Conservation (phyloP, 2,113 vertebrate species). For the Ceratotherium simum region DNA sequence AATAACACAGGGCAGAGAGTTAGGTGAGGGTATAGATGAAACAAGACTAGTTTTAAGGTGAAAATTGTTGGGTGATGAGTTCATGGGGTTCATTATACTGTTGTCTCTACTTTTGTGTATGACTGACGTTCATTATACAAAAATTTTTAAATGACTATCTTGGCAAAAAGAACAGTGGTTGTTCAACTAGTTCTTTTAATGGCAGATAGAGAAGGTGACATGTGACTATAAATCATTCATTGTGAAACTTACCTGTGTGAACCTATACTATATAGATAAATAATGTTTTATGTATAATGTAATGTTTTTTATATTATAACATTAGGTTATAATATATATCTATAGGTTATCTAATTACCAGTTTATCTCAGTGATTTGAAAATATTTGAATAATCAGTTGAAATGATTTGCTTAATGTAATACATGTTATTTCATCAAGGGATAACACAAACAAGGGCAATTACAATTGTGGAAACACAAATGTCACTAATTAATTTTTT, state of each 20-base stretch:
- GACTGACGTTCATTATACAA: background rate
- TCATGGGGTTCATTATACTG: background rate
- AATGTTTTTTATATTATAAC: background rate
- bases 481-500: background rate
- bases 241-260: conserved; percentile 18
- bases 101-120: background rate
- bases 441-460: background rate
- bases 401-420: conserved; percentile 30
- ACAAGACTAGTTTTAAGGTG: background rate
- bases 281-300: background rate
- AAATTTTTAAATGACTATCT: background rate
- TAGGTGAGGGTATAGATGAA: background rate
- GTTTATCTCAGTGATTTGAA: conserved; percentile 1
- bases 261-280: background rate
- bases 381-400: background rate
- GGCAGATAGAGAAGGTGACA: background rate
- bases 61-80: background rate
- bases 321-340: background rate
- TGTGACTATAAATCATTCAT: background rate
- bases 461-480: background rate
- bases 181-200: conserved; percentile 42
- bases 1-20: background rate
- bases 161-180: conserved; percentile 6
- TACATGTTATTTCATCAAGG: background rate
- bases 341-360: background rate